Percentiles rank a stretch among this genome's conserved stretches.
Evolutionary conservation across 2,797 vertebrate genomes (phyloP).

Genomic region (Microctenopoma lineatum): DNA sequence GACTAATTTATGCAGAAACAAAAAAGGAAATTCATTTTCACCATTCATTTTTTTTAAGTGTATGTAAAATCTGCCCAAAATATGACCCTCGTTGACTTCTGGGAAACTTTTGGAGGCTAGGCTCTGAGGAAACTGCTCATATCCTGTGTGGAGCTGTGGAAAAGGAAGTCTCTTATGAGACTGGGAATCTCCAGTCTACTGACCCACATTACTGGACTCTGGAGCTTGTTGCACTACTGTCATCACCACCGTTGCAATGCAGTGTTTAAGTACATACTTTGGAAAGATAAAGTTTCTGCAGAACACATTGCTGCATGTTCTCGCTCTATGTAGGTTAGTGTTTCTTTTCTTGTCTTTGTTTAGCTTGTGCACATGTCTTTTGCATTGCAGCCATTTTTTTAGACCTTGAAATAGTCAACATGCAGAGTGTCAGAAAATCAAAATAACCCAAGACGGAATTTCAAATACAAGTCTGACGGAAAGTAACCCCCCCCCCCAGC

Average conservation of each 20-base stretch:
- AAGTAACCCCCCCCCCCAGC: background rate
- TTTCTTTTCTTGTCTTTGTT: background rate
- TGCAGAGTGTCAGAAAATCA: background rate
- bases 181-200: constrained; percentile 69
- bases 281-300: background rate
- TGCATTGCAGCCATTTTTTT: background rate
- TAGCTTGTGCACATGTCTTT: background rate
- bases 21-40: too few species aligned
- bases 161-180: constrained; percentile 74
- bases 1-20: background rate
- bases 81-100: constrained; percentile 53
- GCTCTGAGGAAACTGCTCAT: constrained; percentile 75
- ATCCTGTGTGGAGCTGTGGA: constrained; percentile 74
- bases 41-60: background rate
- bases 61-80: constrained; percentile 31
- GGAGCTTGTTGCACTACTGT: constrained; percentile 17
- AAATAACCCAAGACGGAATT: background rate
- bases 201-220: constrained; percentile 69
- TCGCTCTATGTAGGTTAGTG: background rate
- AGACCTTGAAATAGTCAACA: too few species aligned
- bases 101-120: constrained; percentile 50
- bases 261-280: background rate
- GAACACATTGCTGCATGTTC: background rate
- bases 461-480: background rate
- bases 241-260: constrained; percentile 2